Evolutionary conservation across 2,888 invertebrate species (phyloP).

Genomic region (Heteromyza rotundicornis): DNA sequence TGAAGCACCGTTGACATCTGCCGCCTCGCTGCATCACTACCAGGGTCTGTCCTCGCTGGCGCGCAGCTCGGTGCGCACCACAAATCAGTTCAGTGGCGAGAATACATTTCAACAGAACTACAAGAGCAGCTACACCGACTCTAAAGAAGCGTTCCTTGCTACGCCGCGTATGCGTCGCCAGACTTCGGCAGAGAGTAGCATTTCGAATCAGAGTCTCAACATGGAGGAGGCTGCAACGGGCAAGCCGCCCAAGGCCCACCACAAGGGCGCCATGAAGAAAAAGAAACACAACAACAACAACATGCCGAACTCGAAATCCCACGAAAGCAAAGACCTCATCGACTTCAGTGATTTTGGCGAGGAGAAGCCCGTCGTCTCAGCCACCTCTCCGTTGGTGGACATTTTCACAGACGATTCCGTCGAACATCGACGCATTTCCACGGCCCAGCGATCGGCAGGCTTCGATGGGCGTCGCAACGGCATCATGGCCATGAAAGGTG

Average conservation of each 20-base stretch:
- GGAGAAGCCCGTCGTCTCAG: conserved; percentile 34
- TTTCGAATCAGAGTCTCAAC: conserved; percentile 61
- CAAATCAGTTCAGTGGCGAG: conserved; percentile 57
- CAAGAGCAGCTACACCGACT: conserved; percentile 51
- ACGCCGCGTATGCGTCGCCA: conserved; percentile 58
- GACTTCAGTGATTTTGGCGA: conserved; percentile 59
- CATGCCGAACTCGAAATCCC: not conserved
- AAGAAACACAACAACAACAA: conserved; percentile 32
- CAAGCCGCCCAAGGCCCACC: conserved; percentile 25
- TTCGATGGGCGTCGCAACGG: conserved; percentile 62
- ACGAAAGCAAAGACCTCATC: conserved; percentile 51
- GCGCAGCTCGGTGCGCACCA: conserved; percentile 59
- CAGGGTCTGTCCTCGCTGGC: conserved; percentile 56
- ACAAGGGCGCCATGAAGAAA: conserved; percentile 36
- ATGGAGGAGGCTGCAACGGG: conserved; percentile 46
- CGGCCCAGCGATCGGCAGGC: conserved; percentile 55
- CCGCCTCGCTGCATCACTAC: conserved; percentile 35
- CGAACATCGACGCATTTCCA: conserved; percentile 55
- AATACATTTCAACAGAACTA: conserved; percentile 61
- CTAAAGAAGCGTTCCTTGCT: conserved; percentile 25
- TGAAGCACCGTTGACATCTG: conserved; percentile 8
- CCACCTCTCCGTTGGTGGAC: conserved; percentile 30
- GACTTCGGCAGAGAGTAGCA: conserved; percentile 62
- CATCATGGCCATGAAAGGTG: conserved; percentile 49
- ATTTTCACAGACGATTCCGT: conserved; percentile 47